Conservation (phyloP, 2,888 invertebrate genomes). For the Oegoconia quadripuncta region DNA sequence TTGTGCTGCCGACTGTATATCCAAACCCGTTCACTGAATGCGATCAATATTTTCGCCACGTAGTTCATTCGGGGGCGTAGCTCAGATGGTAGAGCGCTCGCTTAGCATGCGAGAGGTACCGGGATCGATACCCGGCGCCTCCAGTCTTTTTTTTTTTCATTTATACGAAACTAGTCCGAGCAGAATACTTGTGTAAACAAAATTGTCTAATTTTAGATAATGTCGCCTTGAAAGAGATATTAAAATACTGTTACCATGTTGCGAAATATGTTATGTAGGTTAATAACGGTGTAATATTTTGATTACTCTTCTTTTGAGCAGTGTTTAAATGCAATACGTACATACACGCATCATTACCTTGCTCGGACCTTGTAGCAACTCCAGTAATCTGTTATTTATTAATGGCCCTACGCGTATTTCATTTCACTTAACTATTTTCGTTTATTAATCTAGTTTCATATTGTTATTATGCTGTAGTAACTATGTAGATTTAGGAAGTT, state of each 20-base stretch:
- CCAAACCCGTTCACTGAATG: too few relatives aligned
- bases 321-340: not conserved
- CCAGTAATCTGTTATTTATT: too few relatives aligned
- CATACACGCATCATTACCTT: conserved; percentile 1
- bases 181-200: not conserved
- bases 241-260: conserved; percentile 3
- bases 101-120: conserved; percentile 78
- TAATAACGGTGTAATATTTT: conserved; percentile 6
- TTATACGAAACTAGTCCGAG: not conserved
- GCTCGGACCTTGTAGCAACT: conserved; percentile 2
- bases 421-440: too few relatives aligned
- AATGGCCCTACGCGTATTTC: too few relatives aligned
- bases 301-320: not conserved
- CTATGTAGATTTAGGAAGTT: too few relatives aligned
- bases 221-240: conserved; percentile 3
- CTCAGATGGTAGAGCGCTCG: conserved; percentile 74
- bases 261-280: not conserved
- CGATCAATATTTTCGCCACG: not conserved
- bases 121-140: conserved; percentile 79
- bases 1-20: too few relatives aligned
- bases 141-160: conserved; percentile 33
- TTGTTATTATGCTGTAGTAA: too few relatives aligned
- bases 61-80: conserved; percentile 53
- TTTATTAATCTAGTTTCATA: too few relatives aligned
- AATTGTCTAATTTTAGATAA: not conserved